Base-by-base conservation (phyloP, 2,113 vertebrate species). In the Mormyrus iriodes region DNA sequence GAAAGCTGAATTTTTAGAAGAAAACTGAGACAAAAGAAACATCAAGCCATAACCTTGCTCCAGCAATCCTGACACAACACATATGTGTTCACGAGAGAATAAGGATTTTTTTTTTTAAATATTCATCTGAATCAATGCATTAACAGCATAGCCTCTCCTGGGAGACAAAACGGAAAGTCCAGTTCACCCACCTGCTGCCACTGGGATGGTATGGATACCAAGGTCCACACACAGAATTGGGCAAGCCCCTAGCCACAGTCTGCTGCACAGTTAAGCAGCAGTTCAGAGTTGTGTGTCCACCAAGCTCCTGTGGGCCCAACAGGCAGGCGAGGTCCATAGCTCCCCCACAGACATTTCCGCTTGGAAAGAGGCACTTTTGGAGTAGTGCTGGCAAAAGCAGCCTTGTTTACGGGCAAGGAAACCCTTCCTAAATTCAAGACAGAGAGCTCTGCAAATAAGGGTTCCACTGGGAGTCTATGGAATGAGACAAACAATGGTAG, bases 11-110 rank as follows among this genome's bases (percentile, higher is more conserved):
- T 76, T 51, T 51, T 51, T 21, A 88, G 46, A 88, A 39, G 88
- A 79, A 83, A 88, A 31, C 49, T 35, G 27, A 88, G 88, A 44
- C 31, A 83, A 83, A 88, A 83, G 49, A 83, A 83, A 88, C 48
- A 88, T 44, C 31, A 69, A 31, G 27, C 21, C 39, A 21, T 55
- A 48, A 53, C 69, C 27, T 49, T 17, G 10, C 42, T 53, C 17
- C 21, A 27, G 35, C 31, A 39, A 53, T 19, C 10, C 13, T 52
- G 49, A 31, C 10, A 39, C 3, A 17, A 51, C 27, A 65, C 21
- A 82, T 35, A 65, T 65, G 61, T 27, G 24, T 27, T 65, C 58
- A 65, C 19, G 0, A 27, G 61, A 65, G n/a, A 65, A 27, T 65
- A 65, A 65, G 12, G 61, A 27, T 21, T 21, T 55, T 55, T 55